Base-by-base conservation (phyloP, 2,888 invertebrate species). In the Sinopyrophorus schimmeli region DNA sequence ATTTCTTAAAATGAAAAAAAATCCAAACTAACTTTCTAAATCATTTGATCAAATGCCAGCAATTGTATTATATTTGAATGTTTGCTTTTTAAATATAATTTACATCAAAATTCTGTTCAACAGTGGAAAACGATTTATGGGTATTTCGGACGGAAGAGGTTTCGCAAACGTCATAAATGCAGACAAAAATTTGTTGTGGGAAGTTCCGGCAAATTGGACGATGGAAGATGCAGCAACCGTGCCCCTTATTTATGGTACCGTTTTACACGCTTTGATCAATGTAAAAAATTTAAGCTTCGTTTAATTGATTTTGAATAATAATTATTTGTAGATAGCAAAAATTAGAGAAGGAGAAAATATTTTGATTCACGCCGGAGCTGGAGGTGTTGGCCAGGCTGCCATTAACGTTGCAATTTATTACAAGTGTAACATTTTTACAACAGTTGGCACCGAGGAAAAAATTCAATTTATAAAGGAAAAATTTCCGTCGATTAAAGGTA, bases 351-450 rank as follows among this genome's bases (percentile, higher is more conserved):
- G n/a, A n/a, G n/a, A n/a, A 54, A 64, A 65, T 5, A 74, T 82
- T 9, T 67, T 81, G 5, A 76, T 72, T 11, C 82, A 82, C 60
- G 77, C 81, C 1, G 82, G 81, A 3, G 81, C 81, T 51, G 88
- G 87, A 14, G 87, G 87, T 11, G 81, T 88, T 5, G 89, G 89
- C 0, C 81, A 86, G 66, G 87, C 89, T 1, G 88, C 89, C n/a
- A 89, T 89, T 51, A 74, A 82, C 28, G 76, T 87, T 20, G 85
- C 86, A 0, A 71, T 87, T n/a, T 76, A 78, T 47, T 76, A 79
- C 60, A 82, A 82, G 2, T 80, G 87, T 63, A 78, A 79, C 35
- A 81, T 86, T 1, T 86, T 74, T 64, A 86, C 86, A 5, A 89
- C 89, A 1, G 87, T 87, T 28, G 86, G 83, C 26, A 81, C 82